These are phyloP conservation scores for Mormyrus iriodes DNA, from an alignment of 2,113 vertebrate species.

Conservation along the genomic window DNA sequence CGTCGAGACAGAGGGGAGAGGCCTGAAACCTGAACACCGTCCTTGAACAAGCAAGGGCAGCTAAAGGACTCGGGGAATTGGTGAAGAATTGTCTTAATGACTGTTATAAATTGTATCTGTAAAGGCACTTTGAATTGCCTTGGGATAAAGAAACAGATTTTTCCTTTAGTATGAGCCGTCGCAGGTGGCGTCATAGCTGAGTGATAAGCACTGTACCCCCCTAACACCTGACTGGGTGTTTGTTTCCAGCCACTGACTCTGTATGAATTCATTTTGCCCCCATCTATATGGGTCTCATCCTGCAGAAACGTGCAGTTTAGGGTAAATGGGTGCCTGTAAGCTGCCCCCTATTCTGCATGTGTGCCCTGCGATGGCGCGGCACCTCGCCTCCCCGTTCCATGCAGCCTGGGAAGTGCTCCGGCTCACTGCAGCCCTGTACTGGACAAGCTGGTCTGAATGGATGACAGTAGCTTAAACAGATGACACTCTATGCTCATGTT, in stretches of 20 bases:
- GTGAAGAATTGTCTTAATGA: not conserved
- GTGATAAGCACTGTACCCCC: not conserved
- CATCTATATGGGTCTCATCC: not conserved
- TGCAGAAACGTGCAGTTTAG: not conserved
- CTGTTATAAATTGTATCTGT: slow-evolving; percentile 6
- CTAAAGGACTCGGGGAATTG: not conserved
- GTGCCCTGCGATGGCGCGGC: not conserved
- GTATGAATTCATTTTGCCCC: too few relatives aligned
- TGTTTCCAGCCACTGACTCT: not conserved
- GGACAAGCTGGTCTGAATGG: not conserved
- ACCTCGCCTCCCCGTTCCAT: not conserved
- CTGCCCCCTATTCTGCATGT: not conserved
- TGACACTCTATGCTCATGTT: not conserved
- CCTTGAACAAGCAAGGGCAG: not conserved
- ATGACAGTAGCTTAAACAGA: not conserved
- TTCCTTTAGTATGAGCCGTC: not conserved
- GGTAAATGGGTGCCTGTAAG: not conserved
- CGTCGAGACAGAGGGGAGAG: not conserved
- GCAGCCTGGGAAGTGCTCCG: not conserved
- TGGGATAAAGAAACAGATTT: not conserved
- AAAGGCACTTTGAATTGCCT: not conserved
- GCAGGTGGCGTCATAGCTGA: not conserved
- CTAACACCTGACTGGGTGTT: too few relatives aligned
- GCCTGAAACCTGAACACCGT: not conserved
- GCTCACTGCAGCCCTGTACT: not conserved